These are phyloP conservation scores for Homarus gammarus DNA, from an alignment of 2,888 invertebrate species.

Conservation along the genomic window DNA sequence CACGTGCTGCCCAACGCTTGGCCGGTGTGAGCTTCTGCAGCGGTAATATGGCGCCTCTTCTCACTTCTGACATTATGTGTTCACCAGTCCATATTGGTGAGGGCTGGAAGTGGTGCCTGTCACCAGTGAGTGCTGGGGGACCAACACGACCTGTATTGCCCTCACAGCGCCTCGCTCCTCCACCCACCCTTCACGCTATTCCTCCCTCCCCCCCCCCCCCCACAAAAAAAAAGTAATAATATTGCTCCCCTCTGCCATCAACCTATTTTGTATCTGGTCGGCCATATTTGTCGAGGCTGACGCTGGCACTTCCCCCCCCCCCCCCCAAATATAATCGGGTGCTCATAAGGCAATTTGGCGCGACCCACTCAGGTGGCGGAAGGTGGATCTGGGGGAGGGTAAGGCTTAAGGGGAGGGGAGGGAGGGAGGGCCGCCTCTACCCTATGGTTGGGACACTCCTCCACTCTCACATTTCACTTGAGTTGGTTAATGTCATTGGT, in stretches of 20 bases:
- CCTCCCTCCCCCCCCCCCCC: not conserved
- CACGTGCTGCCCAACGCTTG: too few relatives aligned
- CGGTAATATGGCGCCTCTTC: too few relatives aligned
- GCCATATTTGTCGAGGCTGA: slow-evolving; percentile 47
- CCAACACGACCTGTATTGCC: not conserved
- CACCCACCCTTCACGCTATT: not conserved
- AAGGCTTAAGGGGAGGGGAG: not conserved
- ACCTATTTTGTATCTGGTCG: slow-evolving; percentile 41
- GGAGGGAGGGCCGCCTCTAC: not conserved
- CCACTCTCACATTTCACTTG: slow-evolving; percentile 23
- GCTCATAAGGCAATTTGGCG: slow-evolving; percentile 53
- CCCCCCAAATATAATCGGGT: slow-evolving; percentile 52
- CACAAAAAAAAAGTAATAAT: slow-evolving; percentile 21
- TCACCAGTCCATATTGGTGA: too few relatives aligned
- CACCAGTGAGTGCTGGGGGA: too few relatives aligned
- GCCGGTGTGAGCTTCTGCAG: too few relatives aligned
- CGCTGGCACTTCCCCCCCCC: slow-evolving; percentile 11
- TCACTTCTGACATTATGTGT: too few relatives aligned
- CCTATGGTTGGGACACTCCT: not conserved
- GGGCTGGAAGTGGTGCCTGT: too few relatives aligned
- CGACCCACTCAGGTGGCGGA: slow-evolving; percentile 48
- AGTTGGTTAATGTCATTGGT: slow-evolving; percentile 2
- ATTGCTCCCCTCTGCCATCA: not conserved
- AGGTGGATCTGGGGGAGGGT: not conserved
- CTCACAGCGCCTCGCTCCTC: not conserved